Evolutionary conservation across 2,888 invertebrate genomes (phyloP), one percentile per base, ranked within the genome.

Genomic region (Papilio protenor): DNA sequence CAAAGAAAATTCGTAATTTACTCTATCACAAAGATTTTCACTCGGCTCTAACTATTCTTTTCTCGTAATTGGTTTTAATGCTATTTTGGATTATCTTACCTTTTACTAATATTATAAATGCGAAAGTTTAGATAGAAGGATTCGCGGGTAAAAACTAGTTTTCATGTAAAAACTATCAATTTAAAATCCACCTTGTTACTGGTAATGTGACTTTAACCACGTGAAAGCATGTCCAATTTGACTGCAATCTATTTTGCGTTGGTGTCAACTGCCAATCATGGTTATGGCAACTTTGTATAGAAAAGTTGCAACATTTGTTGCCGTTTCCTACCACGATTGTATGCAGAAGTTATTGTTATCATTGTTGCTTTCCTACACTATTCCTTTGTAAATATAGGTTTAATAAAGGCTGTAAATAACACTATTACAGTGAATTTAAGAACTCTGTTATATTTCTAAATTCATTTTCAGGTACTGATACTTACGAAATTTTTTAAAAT

Each of bases 151-250:
- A 27, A 27, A 27, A 6, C n/a, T 55, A n/a, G 18, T 59, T 59
- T 59, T 27, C 14, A 23, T 14, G 14, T 27, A 61, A 61, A 27
- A 27, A 61, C 61, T 23, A 21, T 23, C 61, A 5, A 5, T 27
- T 61, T 27, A 23, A 61, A 23, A 5, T 61, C 14, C 6, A 61
- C 61, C 27, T 61, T 61, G 61, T 61, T 61, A 61, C 61, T 27
- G 27, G 27, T 61, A 61, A 61, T 61, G 61, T 27, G 11, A 33
- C 66, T 66, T 40, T 40, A 66, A 66, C 11, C 66, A 69, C 21
- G 45, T 69, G 66, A 69, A 69, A 69, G 66, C 66, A 45, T 69
- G n/a, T 45, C 66, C n/a, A 69, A 69, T 69, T 69, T 45, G 21
- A 45, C 45, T 69, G 66, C 45, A 69, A 69, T 69, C 21, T 69